Base-by-base conservation (phyloP, 1,140 invertebrate genomes). In the Leguminivora glycinivorella region DNA sequence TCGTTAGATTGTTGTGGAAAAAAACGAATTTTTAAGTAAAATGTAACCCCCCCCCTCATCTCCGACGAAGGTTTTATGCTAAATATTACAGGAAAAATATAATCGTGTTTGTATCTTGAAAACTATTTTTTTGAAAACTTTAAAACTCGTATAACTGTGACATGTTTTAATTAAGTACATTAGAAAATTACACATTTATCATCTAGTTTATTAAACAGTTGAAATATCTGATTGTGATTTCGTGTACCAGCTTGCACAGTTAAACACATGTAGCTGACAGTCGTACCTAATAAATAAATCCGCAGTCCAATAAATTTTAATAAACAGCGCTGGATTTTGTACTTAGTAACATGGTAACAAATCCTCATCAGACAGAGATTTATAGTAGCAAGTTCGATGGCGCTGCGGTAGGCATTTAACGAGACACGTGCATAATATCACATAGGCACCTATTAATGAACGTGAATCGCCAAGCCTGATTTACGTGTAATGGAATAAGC, bases 361-460 rank as follows among this genome's bases (percentile, higher is more conserved):
- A 75, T 75, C 67, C 74, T 72, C 47, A 75, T 75, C 70, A 72
- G 68, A 47, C 26, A 31, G 56, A 69, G 40, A 72, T 72, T 72
- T 75, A 69, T 75, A 29, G 66, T 47, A 68, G 56, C 70, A 69
- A 74, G 31, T 74, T 56, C 56, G 56, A 72, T 43, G 24, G 68
- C n/a, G 52, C 70, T 74, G 70, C 47, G 56, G 56, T 60, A 56
- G 69, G 60, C 70, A 25, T 74, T 72, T 74, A 72, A 74, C 67
- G 70, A 70, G 34, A 40, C 40, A 63, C 63, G 67, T 74, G 68
- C 71, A 70, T 70, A 72, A 70, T 38, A 38, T 12, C 34, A 38
- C 34, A 38, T 38, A 38, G 0, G 2, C 12, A 34, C 34, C 34
- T 38, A 38, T 12, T 68, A 70, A 67, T 71, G 31, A 43, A 25